Conservation (phyloP, 2,113 vertebrate species). For the Silurus asotus region DNA sequence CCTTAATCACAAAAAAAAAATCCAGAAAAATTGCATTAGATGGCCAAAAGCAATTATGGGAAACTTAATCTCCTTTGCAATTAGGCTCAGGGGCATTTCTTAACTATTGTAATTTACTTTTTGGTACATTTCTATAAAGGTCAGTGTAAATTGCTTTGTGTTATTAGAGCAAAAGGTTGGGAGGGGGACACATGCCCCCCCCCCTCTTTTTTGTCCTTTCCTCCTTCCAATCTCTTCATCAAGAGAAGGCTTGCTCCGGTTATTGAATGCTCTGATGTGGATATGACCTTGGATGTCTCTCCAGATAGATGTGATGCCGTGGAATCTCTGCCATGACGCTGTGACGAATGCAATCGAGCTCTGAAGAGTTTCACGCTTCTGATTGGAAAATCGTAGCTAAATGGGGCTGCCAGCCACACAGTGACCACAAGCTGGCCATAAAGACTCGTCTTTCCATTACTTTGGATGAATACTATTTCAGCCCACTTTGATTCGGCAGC, state of each 20-base stretch:
- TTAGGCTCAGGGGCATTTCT: constrained; percentile 94
- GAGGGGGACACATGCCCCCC: constrained; percentile 46
- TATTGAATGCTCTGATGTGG: constrained; percentile 33
- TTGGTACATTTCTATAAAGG: constrained; percentile 79
- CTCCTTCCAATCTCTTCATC: constrained; percentile 44
- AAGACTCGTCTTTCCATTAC: constrained; percentile 19
- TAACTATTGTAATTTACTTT: constrained; percentile 79
- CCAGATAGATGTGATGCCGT: constrained; percentile 1
- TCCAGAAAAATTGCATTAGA: constrained; percentile 85
- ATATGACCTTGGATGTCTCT: constrained; percentile 38
- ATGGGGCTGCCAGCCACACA: constrained; percentile 34
- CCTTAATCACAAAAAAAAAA: constrained; percentile 88
- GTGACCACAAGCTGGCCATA: constrained; percentile 21
- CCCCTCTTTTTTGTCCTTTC: constrained; percentile 48
- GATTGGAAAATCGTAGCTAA: constrained; percentile 43
- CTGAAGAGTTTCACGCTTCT: constrained; percentile 26
- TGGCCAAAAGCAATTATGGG: constrained; percentile 96
- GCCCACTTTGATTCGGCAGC: constrained; percentile 26
- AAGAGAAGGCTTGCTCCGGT: constrained; percentile 39
- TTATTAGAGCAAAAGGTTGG: constrained; percentile 77
- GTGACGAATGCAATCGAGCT: constrained; percentile 28
- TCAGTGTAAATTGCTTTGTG: constrained; percentile 84
- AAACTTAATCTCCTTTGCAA: constrained; percentile 94
- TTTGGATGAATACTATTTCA: constrained; percentile 22
- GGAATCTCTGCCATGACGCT: constrained; percentile 18